These are phyloP conservation scores for Rostratula benghalensis DNA, from an alignment of 2,113 vertebrate genomes.

Conservation along the genomic window DNA sequence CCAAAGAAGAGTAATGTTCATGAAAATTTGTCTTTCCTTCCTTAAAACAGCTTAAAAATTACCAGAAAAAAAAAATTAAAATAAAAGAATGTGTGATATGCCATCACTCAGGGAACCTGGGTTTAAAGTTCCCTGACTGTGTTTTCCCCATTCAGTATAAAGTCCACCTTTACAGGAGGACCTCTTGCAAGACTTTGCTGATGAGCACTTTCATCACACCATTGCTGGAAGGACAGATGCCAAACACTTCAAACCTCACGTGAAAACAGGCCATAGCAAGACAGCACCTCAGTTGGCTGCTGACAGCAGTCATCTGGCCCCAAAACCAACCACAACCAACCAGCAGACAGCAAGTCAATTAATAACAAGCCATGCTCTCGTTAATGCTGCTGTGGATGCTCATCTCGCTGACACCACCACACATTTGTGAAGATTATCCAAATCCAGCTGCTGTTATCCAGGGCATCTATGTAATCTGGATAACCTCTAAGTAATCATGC, in stretches of 20 bases:
- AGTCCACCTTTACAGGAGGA: slow-evolving; percentile 2
- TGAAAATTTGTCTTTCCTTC: not conserved
- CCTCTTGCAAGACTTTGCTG: not conserved
- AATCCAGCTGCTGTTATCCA: not conserved
- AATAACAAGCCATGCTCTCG: not conserved
- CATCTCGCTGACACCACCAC: not conserved
- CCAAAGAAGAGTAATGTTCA: not conserved
- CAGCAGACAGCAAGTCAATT: not conserved
- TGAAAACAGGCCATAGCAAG: not conserved
- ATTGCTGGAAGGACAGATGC: not conserved
- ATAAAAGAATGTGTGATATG: fast-evolving
- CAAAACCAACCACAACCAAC: not conserved
- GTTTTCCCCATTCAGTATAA: not conserved
- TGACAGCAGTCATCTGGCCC: not conserved
- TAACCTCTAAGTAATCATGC: not conserved
- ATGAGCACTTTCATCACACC: slow-evolving; percentile 16
- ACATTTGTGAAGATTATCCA: not conserved
- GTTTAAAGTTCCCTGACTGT: not conserved
- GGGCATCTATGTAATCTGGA: not conserved
- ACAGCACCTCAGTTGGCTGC: not conserved
- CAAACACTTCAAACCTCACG: not conserved
- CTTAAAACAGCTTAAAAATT: not conserved
- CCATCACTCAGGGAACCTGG: not conserved
- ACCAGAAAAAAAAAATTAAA: too few species aligned
- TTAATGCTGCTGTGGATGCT: not conserved